These are phyloP conservation scores for Mimas tiliae DNA, from an alignment of 2,888 invertebrate genomes.

Conservation along the genomic window DNA sequence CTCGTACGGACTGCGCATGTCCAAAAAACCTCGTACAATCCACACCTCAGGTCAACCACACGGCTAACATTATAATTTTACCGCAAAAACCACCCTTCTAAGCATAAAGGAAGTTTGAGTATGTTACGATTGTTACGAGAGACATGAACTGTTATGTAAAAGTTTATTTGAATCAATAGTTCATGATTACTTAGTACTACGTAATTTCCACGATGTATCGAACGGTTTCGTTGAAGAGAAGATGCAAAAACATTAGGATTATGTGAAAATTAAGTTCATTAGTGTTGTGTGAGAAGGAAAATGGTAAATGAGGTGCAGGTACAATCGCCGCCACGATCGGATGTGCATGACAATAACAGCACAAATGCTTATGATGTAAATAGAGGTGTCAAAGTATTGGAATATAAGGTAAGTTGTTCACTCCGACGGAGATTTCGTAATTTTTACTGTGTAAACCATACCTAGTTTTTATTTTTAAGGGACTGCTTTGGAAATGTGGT, in stretches of 20 bases:
- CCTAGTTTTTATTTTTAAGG: constrained; percentile 59
- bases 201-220: constrained; percentile 20
- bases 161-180: not conserved
- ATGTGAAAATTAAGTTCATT: constrained; percentile 57
- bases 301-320: constrained; percentile 82
- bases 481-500: constrained; percentile 89
- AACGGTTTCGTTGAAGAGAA: constrained; percentile 31
- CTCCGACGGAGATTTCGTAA: constrained; percentile 23
- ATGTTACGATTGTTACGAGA: constrained; percentile 11
- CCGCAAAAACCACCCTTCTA: constrained; percentile 48
- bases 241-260: constrained; percentile 42
- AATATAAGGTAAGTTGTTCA: constrained; percentile 64
- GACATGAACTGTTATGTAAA: constrained; percentile 24
- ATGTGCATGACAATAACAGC: constrained; percentile 60
- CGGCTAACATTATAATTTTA: constrained; percentile 57
- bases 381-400: constrained; percentile 65
- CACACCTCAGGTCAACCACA: constrained; percentile 73
- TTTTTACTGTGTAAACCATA: not conserved
- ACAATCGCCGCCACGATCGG: constrained; percentile 72
- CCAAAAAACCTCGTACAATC: constrained; percentile 80
- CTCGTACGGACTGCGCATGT: constrained; percentile 67
- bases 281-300: constrained; percentile 66
- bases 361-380: constrained; percentile 65
- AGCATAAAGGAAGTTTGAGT: constrained; percentile 42
- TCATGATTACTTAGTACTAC: not conserved